phyloP scores from a whole-genome alignment of 1,140 invertebrate species.

The Drosophila carrolli region DNA sequence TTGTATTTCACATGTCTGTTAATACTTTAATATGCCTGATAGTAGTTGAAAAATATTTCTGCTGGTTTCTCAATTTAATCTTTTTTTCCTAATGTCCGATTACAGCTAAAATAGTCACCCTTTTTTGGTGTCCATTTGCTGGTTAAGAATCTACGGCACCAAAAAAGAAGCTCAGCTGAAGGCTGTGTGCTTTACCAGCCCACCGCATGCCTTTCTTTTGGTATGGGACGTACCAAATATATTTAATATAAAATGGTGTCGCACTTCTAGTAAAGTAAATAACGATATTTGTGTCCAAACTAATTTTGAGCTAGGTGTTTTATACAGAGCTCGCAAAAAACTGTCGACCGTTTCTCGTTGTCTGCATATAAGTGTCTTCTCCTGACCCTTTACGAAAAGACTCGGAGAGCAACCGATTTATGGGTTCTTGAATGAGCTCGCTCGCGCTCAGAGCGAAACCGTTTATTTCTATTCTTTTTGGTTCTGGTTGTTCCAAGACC shows the following conservation, averaged over 20 bases:
- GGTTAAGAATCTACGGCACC: not conserved
- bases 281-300: too few relatives aligned
- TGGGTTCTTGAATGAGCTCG: too few relatives aligned
- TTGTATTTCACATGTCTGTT: not conserved
- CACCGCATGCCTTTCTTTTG: not conserved
- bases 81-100: not conserved
- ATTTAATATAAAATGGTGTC: not conserved
- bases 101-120: not conserved
- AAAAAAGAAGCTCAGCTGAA: not conserved
- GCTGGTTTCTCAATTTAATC: not conserved
- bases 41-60: not conserved
- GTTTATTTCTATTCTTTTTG: too few relatives aligned
- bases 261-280: not conserved
- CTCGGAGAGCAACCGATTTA: too few relatives aligned
- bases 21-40: not conserved
- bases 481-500: too few relatives aligned
- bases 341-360: too few relatives aligned
- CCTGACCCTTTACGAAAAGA: too few relatives aligned
- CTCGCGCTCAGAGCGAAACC: too few relatives aligned
- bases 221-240: not conserved
- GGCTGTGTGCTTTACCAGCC: too few relatives aligned
- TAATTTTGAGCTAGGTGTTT: too few relatives aligned
- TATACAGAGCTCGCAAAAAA: too few relatives aligned
- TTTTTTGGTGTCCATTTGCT: not conserved
- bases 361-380: too few relatives aligned